Evolutionary conservation across 2,888 invertebrate genomes (phyloP).

Genomic region (Xiphydria camelus): DNA sequence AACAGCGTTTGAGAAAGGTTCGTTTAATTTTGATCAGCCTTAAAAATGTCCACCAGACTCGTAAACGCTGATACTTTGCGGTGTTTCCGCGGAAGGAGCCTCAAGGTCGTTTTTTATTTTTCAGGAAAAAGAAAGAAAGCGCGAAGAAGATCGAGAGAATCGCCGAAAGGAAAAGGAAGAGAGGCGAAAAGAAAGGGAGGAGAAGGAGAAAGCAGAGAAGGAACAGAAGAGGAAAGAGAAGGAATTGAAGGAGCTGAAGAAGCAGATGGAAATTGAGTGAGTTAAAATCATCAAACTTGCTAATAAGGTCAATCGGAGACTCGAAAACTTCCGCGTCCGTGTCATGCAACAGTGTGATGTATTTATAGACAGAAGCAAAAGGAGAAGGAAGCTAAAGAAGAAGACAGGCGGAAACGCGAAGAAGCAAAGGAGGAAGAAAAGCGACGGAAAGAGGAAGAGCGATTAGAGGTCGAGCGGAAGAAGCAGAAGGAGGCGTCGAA

Average conservation of each 20-base stretch:
- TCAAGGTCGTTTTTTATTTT: conserved; percentile 52
- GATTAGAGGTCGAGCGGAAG: conserved; percentile 72
- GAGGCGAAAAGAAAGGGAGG: conserved; percentile 48
- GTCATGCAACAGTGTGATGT: background rate
- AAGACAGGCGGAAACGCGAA: conserved; percentile 61
- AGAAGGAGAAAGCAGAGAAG: conserved; percentile 56
- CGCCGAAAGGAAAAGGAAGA: conserved; percentile 34
- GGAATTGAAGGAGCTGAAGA: conserved; percentile 50
- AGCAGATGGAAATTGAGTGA: conserved; percentile 52
- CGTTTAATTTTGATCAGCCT: too few species aligned
- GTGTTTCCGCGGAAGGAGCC: too few species aligned
- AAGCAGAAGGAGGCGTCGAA: conserved; percentile 79
- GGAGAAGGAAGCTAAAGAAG: conserved; percentile 62
- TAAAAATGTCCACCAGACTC: too few species aligned
- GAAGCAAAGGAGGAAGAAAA: conserved; percentile 60
- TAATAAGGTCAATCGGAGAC: conserved; percentile 59
- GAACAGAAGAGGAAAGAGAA: conserved; percentile 60
- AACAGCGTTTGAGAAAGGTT: conserved; percentile 60
- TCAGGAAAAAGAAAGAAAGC: conserved; percentile 62
- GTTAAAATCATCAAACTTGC: conserved; percentile 59
- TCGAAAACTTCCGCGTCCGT: conserved; percentile 15
- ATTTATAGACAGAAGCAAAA: conserved; percentile 47
- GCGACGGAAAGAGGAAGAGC: conserved; percentile 66
- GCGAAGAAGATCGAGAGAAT: conserved; percentile 55
- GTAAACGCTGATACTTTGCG: too few species aligned